Percentiles rank a stretch among this genome's conserved stretches.
phyloP scores from a whole-genome alignment of 2,797 vertebrate genomes.

The Chanos chanos region DNA sequence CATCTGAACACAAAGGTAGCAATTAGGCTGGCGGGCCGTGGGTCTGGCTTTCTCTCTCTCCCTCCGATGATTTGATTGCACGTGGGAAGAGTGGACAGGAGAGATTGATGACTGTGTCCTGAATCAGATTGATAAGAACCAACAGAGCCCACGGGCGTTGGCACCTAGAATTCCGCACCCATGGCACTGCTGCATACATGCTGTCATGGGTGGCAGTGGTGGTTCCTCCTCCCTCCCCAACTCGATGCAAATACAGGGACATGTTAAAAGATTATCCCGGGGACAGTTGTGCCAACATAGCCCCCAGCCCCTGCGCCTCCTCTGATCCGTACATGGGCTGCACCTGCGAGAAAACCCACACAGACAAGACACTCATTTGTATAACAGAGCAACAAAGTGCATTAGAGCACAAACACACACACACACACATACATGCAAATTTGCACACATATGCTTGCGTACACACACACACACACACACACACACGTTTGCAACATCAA shows the following conservation, averaged over 20 bases:
- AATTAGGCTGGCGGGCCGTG: conserved; percentile 5
- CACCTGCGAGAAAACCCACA: conserved; percentile 67
- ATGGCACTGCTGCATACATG: conserved; percentile 50
- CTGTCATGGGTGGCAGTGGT: conserved; percentile 64
- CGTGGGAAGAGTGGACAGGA: conserved; percentile 58
- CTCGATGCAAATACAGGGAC: conserved; percentile 70
- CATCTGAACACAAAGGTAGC: conserved; percentile 34
- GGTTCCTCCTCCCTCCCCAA: conserved; percentile 35
- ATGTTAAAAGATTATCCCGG: conserved; percentile 70
- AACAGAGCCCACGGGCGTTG: conserved; percentile 69
- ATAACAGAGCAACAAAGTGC: conserved; percentile 57
- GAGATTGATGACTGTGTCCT: conserved; percentile 73
- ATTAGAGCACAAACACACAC: conserved; percentile 44
- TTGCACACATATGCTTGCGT: no score
- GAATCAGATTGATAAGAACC: conserved; percentile 74
- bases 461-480: not conserved
- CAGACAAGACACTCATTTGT: conserved; percentile 64
- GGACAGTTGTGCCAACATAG: conserved; percentile 63
- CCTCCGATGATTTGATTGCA: conserved; percentile 61
- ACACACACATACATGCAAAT: not conserved
- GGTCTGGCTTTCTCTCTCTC: conserved; percentile 42
- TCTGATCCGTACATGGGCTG: conserved; percentile 68
- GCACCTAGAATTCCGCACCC: conserved; percentile 51
- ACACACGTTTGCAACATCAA: conserved; percentile 26
- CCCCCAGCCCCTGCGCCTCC: conserved; percentile 61